These are phyloP conservation scores for Acrocephalus scirpaceus DNA, from an alignment of 2,797 vertebrate species.

Conservation along the genomic window DNA sequence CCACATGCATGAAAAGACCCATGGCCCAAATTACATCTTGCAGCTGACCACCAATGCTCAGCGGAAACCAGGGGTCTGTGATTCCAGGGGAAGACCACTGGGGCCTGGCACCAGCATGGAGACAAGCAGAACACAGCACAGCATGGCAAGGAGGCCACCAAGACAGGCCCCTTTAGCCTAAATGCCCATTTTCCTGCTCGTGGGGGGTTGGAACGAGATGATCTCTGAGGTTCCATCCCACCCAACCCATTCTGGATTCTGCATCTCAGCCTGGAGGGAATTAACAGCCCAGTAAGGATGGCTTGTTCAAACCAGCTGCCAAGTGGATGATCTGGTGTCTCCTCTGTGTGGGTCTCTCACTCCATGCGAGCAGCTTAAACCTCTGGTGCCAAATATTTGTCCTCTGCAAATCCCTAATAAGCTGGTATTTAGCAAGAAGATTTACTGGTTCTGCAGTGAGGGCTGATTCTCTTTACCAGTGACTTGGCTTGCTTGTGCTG, in stretches of 20 bases:
- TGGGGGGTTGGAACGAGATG: accelerated
- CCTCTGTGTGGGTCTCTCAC: constrained; percentile 15
- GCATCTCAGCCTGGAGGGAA: not conserved
- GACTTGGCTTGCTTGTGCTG: not conserved
- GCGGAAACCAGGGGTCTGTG: not conserved
- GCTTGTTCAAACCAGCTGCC: not conserved
- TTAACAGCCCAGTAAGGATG: not conserved
- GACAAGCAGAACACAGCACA: not conserved
- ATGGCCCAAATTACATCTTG: not conserved
- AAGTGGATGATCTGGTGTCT: not conserved
- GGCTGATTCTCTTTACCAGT: not conserved
- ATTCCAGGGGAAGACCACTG: not conserved
- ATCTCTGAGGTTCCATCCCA: not conserved
- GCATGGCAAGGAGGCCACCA: not conserved
- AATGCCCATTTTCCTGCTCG: not conserved
- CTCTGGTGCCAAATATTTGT: constrained; percentile 49
- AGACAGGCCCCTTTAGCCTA: not conserved
- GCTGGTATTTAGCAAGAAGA: constrained; percentile 51
- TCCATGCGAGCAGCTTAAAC: constrained; percentile 32
- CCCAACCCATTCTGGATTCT: not conserved
- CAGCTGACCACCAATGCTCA: not conserved
- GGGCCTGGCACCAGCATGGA: not conserved
- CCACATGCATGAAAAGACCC: not conserved
- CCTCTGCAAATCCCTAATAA: constrained; percentile 57
- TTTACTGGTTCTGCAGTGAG: constrained; percentile 40